A percentile compares a stretch with the other conserved stretches of the same genome.
Conservation (phyloP, 2,113 vertebrate species). For the Neolamprologus brichardi region DNA sequence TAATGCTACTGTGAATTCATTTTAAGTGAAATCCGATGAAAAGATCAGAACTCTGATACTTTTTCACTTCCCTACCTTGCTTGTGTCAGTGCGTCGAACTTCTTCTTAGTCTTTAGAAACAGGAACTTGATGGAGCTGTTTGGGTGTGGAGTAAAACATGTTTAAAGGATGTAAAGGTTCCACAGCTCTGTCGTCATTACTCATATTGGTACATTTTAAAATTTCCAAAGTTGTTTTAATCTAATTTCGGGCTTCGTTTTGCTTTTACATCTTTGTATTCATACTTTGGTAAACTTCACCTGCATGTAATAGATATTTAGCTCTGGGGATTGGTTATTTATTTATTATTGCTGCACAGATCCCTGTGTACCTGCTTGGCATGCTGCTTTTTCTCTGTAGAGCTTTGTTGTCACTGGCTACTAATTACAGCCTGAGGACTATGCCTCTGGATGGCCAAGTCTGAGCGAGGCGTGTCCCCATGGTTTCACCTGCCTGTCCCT, state of each 20-base stretch:
- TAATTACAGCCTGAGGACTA: constrained; percentile 65
- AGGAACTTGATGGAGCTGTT: fast-evolving
- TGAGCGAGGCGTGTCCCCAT: constrained; percentile 46
- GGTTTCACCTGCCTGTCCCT: constrained; percentile 41
- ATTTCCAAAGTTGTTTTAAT: not conserved
- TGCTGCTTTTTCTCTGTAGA: constrained; percentile 43
- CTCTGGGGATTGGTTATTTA: constrained; percentile 58
- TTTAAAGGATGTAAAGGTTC: not conserved
- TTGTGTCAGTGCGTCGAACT: not conserved
- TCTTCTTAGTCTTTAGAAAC: not conserved
- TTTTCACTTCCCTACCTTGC: not conserved
- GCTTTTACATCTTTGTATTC: not conserved
- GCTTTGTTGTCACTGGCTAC: constrained; percentile 68
- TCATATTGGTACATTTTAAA: fast-evolving
- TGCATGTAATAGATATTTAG: constrained; percentile 60
- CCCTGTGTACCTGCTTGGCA: constrained; percentile 46
- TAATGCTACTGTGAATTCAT: not conserved
- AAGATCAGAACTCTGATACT: not conserved
- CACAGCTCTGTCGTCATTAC: not conserved
- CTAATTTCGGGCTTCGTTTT: not conserved
- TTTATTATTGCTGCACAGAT: constrained; percentile 61
- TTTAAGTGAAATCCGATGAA: not conserved
- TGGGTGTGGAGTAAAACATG: not conserved
- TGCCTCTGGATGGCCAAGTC: constrained; percentile 30
- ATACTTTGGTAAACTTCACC: not conserved